These are phyloP conservation scores for Mesoligia furuncula DNA, from an alignment of 2,888 invertebrate genomes.

Conservation along the genomic window DNA sequence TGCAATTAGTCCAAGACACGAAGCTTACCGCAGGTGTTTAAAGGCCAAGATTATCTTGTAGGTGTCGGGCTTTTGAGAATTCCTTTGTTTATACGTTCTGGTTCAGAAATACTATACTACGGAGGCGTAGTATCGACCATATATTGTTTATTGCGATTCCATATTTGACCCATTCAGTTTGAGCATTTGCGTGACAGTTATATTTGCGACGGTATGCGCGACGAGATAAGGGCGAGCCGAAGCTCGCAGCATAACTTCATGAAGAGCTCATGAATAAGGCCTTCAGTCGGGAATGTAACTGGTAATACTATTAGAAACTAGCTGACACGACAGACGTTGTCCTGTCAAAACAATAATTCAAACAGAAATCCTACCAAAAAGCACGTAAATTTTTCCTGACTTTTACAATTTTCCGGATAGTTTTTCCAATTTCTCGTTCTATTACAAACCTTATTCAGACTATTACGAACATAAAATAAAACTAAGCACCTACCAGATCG, in stretches of 20 bases:
- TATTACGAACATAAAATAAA: neutral
- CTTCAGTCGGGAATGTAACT: neutral
- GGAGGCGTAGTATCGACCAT: neutral
- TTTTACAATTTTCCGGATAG: neutral
- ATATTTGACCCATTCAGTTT: neutral
- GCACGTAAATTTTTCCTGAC: neutral
- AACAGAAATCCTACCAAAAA: too few relatives aligned
- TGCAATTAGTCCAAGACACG: conserved; percentile 36
- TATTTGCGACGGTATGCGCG: neutral
- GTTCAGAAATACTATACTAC: neutral
- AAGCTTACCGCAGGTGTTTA: conserved; percentile 37
- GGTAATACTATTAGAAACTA: neutral
- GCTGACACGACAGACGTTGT: neutral
- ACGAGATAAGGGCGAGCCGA: neutral
- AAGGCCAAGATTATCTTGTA: conserved; percentile 43
- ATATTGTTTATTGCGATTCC: neutral
- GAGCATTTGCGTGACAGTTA: neutral
- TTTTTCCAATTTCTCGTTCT: neutral
- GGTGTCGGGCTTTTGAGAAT: conserved; percentile 27
- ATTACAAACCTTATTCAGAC: neutral
- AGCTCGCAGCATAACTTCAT: neutral
- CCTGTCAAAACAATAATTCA: too few relatives aligned
- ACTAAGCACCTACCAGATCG: neutral
- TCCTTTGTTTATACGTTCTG: conserved; percentile 3
- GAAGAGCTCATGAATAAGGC: neutral